These are phyloP conservation scores for Synaphobranchus kaupii DNA, from an alignment of 2,797 vertebrate genomes.

Conservation along the genomic window DNA sequence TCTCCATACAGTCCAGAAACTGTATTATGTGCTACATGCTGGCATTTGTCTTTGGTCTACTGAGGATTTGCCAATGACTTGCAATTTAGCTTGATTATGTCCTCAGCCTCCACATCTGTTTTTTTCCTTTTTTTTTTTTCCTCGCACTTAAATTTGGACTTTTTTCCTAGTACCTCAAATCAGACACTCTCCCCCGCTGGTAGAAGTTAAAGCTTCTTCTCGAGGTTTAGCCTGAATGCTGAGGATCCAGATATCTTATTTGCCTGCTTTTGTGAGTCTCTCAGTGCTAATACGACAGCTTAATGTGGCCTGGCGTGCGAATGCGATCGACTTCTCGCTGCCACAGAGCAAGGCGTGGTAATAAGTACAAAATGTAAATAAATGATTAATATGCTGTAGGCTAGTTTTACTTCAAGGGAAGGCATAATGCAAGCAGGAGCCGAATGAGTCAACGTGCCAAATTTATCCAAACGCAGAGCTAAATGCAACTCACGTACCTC, in stretches of 20 bases:
- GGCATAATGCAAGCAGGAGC: slow-evolving; percentile 26
- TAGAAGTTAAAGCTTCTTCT: neutral
- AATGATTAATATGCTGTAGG: slow-evolving; percentile 44
- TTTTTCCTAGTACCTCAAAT: slow-evolving; percentile 6
- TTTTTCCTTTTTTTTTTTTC: neutral
- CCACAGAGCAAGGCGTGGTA: slow-evolving; percentile 32
- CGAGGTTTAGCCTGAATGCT: slow-evolving; percentile 5
- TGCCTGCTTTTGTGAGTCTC: slow-evolving; percentile 39
- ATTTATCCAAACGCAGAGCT: neutral
- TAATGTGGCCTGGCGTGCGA: slow-evolving; percentile 40
- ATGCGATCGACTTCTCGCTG: slow-evolving; percentile 10
- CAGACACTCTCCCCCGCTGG: neutral
- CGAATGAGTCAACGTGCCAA: slow-evolving; percentile 36
- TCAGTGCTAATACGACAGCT: slow-evolving; percentile 48
- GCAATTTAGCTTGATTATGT: neutral
- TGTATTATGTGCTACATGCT: neutral
- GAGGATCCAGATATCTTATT: slow-evolving; percentile 52
- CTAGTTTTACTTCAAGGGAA: slow-evolving; percentile 38
- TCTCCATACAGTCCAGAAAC: neutral
- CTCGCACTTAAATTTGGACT: neutral
- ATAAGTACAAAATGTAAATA: slow-evolving; percentile 52
- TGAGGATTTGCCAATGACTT: neutral
- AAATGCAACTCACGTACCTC: neutral
- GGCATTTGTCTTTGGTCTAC: neutral
- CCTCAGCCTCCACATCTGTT: neutral